A percentile compares a stretch with the other conserved stretches of the same genome.
These are phyloP conservation scores for Trematocara variabile DNA, from an alignment of 2,113 vertebrate species.

Conservation along the genomic window DNA sequence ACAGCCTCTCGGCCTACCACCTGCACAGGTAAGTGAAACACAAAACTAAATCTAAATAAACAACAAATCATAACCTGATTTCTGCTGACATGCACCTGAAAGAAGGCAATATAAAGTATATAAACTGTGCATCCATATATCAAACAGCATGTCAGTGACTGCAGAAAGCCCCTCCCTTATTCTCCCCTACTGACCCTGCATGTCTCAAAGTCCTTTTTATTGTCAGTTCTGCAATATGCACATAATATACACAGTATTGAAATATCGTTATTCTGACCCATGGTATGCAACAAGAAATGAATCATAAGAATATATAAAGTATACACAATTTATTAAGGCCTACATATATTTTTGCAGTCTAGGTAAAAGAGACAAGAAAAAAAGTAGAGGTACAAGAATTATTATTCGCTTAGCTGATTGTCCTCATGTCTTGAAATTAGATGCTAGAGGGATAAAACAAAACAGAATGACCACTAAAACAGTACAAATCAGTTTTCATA, in stretches of 20 bases:
- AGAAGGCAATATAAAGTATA: not conserved
- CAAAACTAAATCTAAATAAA: not conserved
- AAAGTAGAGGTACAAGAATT: not conserved
- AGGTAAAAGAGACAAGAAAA: not conserved
- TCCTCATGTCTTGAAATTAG: not conserved
- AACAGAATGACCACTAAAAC: not conserved
- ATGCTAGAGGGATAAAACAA: not conserved
- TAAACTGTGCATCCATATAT: not conserved
- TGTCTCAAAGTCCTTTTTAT: not conserved
- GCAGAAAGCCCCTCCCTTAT: not conserved
- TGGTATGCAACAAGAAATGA: not conserved
- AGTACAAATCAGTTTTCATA: rapidly evolving
- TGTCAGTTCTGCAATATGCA: not conserved
- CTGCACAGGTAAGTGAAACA: not conserved
- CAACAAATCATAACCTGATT: not conserved
- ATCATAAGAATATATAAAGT: not conserved
- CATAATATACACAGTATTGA: not conserved
- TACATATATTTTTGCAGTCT: not conserved
- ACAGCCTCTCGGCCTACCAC: rapidly evolving
- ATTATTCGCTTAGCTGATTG: not conserved
- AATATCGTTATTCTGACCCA: not conserved
- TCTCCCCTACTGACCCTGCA: not conserved
- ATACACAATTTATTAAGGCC: rapidly evolving
- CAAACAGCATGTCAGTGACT: not conserved
- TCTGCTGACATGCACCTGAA: not conserved